Conservation (phyloP, 2,113 vertebrate genomes). For the Strix uralensis region DNA sequence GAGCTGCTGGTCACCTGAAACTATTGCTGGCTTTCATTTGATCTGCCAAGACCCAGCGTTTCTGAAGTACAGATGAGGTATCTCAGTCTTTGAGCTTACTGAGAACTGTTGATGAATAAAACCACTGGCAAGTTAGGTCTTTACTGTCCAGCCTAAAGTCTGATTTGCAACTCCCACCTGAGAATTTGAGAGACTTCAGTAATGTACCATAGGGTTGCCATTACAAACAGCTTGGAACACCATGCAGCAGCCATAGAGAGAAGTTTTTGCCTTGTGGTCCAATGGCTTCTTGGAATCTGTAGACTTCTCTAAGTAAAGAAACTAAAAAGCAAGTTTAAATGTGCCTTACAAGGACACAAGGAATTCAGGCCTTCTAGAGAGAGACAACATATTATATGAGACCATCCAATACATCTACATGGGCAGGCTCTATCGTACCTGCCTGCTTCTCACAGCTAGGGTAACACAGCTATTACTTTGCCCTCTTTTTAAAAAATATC, state of each 20-base stretch:
- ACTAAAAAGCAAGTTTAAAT: background rate
- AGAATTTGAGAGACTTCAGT: background rate
- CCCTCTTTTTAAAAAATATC: no score
- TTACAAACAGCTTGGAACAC: background rate
- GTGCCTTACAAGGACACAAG: background rate
- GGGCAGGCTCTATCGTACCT: background rate
- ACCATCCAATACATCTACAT: background rate
- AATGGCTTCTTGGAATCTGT: background rate
- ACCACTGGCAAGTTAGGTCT: background rate
- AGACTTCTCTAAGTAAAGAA: background rate
- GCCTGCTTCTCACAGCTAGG: background rate
- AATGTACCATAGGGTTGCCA: background rate
- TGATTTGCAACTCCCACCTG: background rate
- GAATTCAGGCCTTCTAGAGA: background rate
- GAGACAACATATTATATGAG: background rate
- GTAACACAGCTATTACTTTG: background rate
- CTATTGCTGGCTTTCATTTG: background rate
- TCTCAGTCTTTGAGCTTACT: background rate
- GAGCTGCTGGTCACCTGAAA: background rate
- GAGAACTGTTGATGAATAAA: background rate
- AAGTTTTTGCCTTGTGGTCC: background rate
- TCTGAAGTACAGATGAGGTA: background rate
- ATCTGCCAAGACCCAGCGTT: background rate
- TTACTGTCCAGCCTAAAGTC: background rate
- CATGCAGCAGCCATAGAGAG: background rate